Evolutionary conservation across 2,113 vertebrate species (phyloP), one percentile per base, ranked within the genome.

Genomic region (Mobula birostris): DNA sequence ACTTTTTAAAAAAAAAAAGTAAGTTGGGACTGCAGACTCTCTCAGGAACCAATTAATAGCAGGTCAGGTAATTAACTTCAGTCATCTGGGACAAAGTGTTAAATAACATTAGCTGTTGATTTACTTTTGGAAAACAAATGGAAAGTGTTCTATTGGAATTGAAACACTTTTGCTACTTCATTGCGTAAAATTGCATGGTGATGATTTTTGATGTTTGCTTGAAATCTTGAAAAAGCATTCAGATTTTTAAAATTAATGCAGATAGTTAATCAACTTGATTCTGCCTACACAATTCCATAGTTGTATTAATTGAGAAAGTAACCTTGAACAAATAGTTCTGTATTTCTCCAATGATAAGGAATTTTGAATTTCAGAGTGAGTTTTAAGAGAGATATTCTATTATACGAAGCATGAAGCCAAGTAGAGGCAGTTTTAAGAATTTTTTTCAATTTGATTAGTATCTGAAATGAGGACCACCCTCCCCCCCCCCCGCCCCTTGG

Each of bases 31-130:
- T 40, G n/a, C 48, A n/a, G 48, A 58, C 58, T 12, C 48, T 87
- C 85, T 66, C 85, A 90, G 85, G 85, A 78, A 9, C 94, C 78
- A 80, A 77, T 94, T 77, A 77, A 78, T 66, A 78, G 74, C 9
- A 32, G 74, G 48, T 78, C 61, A 78, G 94, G 48, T 74, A 77
- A 77, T 78, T 61, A 77, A 94, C 36, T 94, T 40, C 61, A 61
- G 83, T 90, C 85, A 90, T 63, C 61, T 90, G 85, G 61, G 85
- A 32, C n/a, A 8, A 90, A 32, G 14, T 90, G 85, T 90, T 90
- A n/a, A 90, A 90, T 61, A 66, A 90, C 61, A 68, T 32, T 66
- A 63, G 32, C 61, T 32, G 29, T 68, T 27, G 61, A n/a, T 90
- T 90, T 90, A 32, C n/a, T 32, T 66, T 90, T 7, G 7, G 61